Evolutionary conservation across 1,140 invertebrate species (phyloP), one percentile per base, ranked within the genome.

Genomic region (Drosophila punjabiensis): DNA sequence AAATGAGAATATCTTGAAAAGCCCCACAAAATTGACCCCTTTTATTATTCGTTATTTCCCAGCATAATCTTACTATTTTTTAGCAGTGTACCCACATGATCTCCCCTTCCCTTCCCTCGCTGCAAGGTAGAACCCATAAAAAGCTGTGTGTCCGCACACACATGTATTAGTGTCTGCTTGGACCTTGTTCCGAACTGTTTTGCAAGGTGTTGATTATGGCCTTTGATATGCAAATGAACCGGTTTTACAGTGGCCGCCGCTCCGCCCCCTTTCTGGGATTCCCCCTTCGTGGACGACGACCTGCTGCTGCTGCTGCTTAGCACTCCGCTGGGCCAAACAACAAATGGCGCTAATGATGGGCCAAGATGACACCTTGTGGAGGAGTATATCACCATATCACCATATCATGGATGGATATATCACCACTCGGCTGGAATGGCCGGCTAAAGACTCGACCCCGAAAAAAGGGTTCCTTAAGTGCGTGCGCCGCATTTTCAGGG

Each of bases 171-270:
- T 64, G 64, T 73, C 5, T 69, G 65, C 47, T 58, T 53, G 77
- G 78, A 84, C 64, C 45, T 65, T 76, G 76, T 55, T 84, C 70
- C 79, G 67, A 50, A 87, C 73, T 69, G 78, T 48, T 86, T 86
- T 71, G 78, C 60, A 90, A 90, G 82, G 86, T 90, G 86, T 82
- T 90, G 86, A 90, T 90, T 90, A 90, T 86, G 86, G 86, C 86
- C 82, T 90, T 90, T 90, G 86, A 90, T 90, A 90, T 90, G 86
- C 86, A 90, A 90, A 90, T 90, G 86, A 89, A 89, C 85, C 65
- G 81, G 85, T 89, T 89, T 82, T 73, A 85, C 67, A 55, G 48
- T 39, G 24, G 55, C 55, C 55, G 9, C 35, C 30, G 9, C 55
- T 7, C 33, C 55, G 24, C 35, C 14, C 35, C 55, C 14, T 16